Evolutionary conservation across 1,140 invertebrate species (phyloP).

Genomic region (Chironomus striatipennis): DNA sequence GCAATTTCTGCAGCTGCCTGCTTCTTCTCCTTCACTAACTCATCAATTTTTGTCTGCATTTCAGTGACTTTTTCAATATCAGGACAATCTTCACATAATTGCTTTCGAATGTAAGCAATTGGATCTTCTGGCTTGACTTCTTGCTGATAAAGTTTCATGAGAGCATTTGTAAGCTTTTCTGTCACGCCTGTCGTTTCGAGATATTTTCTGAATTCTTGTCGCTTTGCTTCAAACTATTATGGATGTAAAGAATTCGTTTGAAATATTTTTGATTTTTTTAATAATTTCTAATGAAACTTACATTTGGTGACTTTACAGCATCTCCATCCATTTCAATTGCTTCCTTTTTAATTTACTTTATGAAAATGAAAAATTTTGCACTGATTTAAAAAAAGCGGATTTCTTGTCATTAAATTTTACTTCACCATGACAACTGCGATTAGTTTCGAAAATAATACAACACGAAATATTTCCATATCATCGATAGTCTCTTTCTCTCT

Average conservation of each 20-base stretch:
- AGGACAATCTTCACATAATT: slow-evolving; percentile 41
- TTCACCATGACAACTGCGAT: not conserved
- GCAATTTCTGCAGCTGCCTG: slow-evolving; percentile 36
- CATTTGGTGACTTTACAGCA: not conserved
- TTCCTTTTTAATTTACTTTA: not conserved
- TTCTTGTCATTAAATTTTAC: slow-evolving; percentile 20
- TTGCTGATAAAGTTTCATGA: slow-evolving; percentile 84
- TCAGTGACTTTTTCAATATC: slow-evolving; percentile 37
- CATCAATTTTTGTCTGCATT: slow-evolving; percentile 36
- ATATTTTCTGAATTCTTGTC: slow-evolving; percentile 87
- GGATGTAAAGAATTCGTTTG: not conserved
- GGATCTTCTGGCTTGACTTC: slow-evolving; percentile 84
- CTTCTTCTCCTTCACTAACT: slow-evolving; percentile 32
- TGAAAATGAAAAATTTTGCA: not conserved
- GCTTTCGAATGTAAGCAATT: slow-evolving; percentile 63
- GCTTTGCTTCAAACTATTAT: slow-evolving; percentile 71
- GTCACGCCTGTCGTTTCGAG: slow-evolving; percentile 83
- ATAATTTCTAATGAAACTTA: not conserved
- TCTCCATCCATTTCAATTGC: not conserved
- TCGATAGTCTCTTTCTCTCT: not conserved
- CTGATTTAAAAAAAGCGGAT: not conserved
- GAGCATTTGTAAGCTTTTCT: slow-evolving; percentile 80
- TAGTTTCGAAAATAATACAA: not conserved
- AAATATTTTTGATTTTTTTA: not conserved
- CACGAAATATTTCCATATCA: not conserved